These are phyloP conservation scores for Drosophila takahashii DNA, from an alignment of 1,140 invertebrate genomes.

Conservation along the genomic window DNA sequence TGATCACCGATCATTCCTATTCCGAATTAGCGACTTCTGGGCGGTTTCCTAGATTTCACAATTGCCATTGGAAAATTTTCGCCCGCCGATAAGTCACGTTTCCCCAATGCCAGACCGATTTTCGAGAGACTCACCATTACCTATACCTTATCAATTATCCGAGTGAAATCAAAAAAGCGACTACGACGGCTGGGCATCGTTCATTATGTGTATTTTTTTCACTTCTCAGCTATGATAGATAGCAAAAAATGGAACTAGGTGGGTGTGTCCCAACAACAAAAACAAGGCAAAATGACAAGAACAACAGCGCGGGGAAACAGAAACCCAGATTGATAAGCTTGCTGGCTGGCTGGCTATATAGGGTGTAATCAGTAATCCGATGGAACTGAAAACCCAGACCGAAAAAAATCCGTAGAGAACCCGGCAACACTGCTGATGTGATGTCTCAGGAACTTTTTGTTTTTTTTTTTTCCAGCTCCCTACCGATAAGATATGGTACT, in stretches of 20 bases:
- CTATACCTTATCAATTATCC: constrained; percentile 46
- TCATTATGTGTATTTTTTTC: not conserved
- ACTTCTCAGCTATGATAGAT: constrained; percentile 25
- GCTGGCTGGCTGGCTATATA: not conserved
- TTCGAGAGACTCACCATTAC: not conserved
- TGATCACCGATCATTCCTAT: constrained; percentile 27
- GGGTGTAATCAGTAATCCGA: constrained; percentile 35
- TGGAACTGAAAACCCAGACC: constrained; percentile 6
- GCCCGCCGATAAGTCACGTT: constrained; percentile 41
- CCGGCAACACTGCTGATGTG: constrained; percentile 20
- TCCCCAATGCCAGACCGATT: constrained; percentile 23
- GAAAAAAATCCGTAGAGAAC: constrained; percentile 20
- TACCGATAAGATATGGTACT: constrained; percentile 43
- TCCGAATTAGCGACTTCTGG: constrained; percentile 26
- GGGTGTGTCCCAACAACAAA: constrained; percentile 32
- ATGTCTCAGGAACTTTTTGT: constrained; percentile 1
- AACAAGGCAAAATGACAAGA: constrained; percentile 27
- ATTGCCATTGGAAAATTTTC: constrained; percentile 41
- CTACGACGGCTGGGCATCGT: constrained; percentile 6
- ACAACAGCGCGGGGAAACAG: constrained; percentile 30
- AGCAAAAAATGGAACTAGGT: constrained; percentile 24
- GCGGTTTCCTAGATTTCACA: constrained; percentile 36
- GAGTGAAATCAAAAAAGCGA: not conserved
- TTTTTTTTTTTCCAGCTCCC: not conserved
- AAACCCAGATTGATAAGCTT: constrained; percentile 54